Percentiles rank a stretch among this genome's conserved stretches.
phyloP scores from a whole-genome alignment of 2,113 vertebrate genomes.

The Fukomys damarensis region DNA sequence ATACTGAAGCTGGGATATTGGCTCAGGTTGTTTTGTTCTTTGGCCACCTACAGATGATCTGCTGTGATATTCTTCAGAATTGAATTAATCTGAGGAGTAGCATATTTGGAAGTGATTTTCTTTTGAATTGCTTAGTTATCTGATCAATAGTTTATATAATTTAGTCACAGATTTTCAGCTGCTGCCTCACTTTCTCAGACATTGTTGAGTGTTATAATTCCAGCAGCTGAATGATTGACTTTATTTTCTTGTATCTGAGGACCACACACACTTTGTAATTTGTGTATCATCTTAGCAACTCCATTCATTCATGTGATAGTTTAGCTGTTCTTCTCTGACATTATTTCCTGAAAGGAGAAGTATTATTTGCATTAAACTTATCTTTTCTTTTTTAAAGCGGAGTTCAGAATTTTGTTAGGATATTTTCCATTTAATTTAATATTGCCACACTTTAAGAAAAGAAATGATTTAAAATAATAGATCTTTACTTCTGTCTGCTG shows the following conservation, averaged over 20 bases:
- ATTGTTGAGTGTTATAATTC: not conserved
- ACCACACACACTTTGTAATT: not conserved
- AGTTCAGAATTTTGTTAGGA: not conserved
- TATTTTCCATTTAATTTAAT: not conserved
- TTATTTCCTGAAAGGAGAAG: not conserved
- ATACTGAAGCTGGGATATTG: not conserved
- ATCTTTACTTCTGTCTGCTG: not conserved
- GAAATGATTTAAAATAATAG: not conserved
- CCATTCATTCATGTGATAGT: not conserved
- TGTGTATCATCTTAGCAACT: conserved; percentile 23
- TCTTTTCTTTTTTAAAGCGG: not conserved
- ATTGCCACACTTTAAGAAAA: conserved; percentile 35
- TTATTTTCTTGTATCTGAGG: not conserved
- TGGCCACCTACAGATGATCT: not conserved
- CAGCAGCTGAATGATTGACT: not conserved
- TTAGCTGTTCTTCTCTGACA: conserved; percentile 17
- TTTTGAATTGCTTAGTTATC: not conserved
- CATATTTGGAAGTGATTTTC: not conserved
- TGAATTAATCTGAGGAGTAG: not conserved
- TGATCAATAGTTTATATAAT: not conserved
- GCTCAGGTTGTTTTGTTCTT: not conserved
- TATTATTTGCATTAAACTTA: not conserved
- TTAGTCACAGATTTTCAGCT: not conserved
- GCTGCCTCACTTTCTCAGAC: not conserved
- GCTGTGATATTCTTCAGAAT: conserved; percentile 4